Evolutionary conservation across 2,888 invertebrate genomes (phyloP), one percentile per base, ranked within the genome.

Genomic region (Pseudoips prasinana): DNA sequence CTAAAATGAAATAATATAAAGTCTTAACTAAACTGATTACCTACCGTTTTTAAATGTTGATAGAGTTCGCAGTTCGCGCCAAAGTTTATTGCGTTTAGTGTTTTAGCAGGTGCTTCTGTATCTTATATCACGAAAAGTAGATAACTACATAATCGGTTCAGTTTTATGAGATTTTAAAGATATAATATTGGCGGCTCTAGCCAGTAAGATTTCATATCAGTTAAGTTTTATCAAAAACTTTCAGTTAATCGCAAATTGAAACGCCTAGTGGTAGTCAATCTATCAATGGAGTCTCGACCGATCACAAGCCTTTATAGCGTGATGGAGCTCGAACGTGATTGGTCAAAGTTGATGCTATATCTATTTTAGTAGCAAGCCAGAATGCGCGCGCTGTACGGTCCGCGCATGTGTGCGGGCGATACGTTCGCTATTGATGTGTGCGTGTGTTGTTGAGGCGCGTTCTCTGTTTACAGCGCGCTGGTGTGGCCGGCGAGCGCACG

Each of bases 401-500:
- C 36, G 64, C 53, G 61, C 47, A 39, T 60, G 76, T 71, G 75
- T 75, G 70, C 53, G 58, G 25, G 60, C 54, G 62, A 58, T 63
- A 63, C 58, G 60, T 66, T 63, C 40, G 40, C 52, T 47, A 62
- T 64, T 55, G 44, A 47, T 73, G 81, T 78, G 81, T 80, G 83
- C 62, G 78, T 75, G 77, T 82, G 84, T 83, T 81, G 81, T 79
- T 67, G 80, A 70, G 76, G 64, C 79, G 74, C 72, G 75, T 56
- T 70, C 69, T 69, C 90, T 75, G 91, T 90, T 68, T 91, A 90
- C 76, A 90, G 90, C 62, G 89, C 84, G 73, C 87, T 86, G 69
- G 69, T 71, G 72, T 73, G 64, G 90, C 90, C 76, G 90, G 89
- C 61, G 81, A 80, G 74, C 94, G 92, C 77, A 93, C 93, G 90